Percentiles rank a stretch among this genome's conserved stretches.
These are phyloP conservation scores for Temnothorax unifasciatus DNA, from an alignment of 2,888 invertebrate genomes.

Conservation along the genomic window DNA sequence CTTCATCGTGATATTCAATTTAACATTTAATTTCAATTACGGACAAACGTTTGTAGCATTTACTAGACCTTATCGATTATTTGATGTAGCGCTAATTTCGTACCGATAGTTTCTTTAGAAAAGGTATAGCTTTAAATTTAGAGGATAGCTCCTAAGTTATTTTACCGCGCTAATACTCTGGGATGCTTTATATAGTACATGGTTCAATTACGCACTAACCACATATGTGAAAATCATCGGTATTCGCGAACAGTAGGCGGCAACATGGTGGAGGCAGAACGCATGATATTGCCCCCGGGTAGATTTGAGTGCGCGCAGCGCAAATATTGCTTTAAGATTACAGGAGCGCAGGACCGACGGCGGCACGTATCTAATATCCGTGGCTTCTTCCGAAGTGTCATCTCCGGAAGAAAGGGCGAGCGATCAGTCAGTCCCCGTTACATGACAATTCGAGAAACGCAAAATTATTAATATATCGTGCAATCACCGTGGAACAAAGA, in stretches of 20 bases:
- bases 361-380: slow-evolving; percentile 51
- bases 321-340: slow-evolving; percentile 51
- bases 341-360: slow-evolving; percentile 26
- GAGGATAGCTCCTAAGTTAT: not conserved
- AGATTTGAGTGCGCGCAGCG: slow-evolving; percentile 40
- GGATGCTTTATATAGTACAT: not conserved
- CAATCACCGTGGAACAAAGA: not conserved
- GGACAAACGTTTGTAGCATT: not conserved
- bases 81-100: not conserved
- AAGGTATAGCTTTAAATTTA: not conserved
- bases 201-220: slow-evolving; percentile 36
- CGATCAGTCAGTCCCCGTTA: not conserved
- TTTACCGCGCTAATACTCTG: not conserved
- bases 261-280: slow-evolving; percentile 4
- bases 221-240: slow-evolving; percentile 36
- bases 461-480: not conserved
- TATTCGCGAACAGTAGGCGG: slow-evolving; percentile 44
- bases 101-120: not conserved
- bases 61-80: not conserved
- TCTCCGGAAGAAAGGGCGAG: not conserved
- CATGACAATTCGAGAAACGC: not conserved
- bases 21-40: not conserved
- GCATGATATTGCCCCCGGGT: slow-evolving; percentile 38
- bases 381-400: slow-evolving; percentile 3
- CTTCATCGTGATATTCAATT: not conserved